phyloP scores from a whole-genome alignment of 2,888 invertebrate genomes.

The Dynastes tityus region DNA sequence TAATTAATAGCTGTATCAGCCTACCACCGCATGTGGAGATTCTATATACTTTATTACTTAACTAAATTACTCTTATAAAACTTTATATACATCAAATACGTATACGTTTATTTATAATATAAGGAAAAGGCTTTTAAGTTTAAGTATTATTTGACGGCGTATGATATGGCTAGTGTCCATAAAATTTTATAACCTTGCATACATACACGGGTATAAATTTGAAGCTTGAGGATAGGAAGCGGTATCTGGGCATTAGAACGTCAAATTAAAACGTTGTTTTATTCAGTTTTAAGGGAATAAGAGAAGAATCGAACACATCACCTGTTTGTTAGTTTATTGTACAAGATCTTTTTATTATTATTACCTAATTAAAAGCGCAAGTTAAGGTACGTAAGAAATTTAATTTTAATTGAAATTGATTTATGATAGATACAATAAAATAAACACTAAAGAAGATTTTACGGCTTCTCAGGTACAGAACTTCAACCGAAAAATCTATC shows the following conservation, averaged over 20 bases:
- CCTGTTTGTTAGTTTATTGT: background rate
- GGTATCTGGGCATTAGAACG: too few relatives aligned
- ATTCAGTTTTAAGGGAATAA: background rate
- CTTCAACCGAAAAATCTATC: too few relatives aligned
- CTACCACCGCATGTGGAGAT: constrained; percentile 2
- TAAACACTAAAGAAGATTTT: too few relatives aligned
- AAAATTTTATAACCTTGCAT: constrained; percentile 13
- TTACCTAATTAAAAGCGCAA: too few relatives aligned
- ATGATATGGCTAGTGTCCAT: constrained; percentile 23
- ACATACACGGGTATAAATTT: background rate
- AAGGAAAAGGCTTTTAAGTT: constrained; percentile 12
- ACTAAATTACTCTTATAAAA: constrained; percentile 31
- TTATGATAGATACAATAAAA: too few relatives aligned
- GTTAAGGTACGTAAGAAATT: too few relatives aligned
- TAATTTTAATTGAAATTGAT: too few relatives aligned
- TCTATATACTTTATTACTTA: background rate
- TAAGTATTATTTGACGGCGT: background rate
- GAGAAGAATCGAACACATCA: background rate
- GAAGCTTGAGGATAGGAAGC: background rate
- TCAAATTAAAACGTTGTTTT: background rate
- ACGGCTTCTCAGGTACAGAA: too few relatives aligned
- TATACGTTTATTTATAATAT: constrained; percentile 1
- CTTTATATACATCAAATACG: background rate
- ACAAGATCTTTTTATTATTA: background rate
- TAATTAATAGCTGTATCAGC: constrained; percentile 22